These are phyloP conservation scores for Gymnobelideus leadbeateri DNA, from an alignment of 2,113 vertebrate genomes.

Conservation along the genomic window DNA sequence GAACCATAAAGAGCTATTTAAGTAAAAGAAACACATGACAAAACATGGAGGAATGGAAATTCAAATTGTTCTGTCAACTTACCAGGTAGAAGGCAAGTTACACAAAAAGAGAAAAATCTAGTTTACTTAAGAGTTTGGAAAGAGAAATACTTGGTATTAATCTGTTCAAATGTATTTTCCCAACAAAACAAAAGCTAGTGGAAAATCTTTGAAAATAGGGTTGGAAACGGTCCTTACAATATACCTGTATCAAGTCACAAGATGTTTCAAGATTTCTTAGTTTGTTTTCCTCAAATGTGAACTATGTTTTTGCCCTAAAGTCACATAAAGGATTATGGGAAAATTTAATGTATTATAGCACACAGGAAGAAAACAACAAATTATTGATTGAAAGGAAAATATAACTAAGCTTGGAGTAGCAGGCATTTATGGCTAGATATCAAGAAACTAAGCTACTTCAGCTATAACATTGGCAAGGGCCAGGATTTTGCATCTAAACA, in stretches of 20 bases:
- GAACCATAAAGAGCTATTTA: not conserved
- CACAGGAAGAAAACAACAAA: not conserved
- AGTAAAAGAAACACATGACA: not conserved
- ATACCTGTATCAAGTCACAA: not conserved
- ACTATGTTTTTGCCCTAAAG: not conserved
- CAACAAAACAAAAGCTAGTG: not conserved
- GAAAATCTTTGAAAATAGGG: not conserved
- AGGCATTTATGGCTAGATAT: constrained; percentile 55
- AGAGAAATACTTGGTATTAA: not conserved
- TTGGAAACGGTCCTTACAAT: not conserved
- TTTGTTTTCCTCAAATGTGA: not conserved
- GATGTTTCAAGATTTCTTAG: not conserved
- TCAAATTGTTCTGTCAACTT: not conserved
- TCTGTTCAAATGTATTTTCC: not conserved
- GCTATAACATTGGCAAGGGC: constrained; percentile 5
- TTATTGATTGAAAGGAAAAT: constrained; percentile 46
- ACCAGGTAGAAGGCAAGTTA: not conserved
- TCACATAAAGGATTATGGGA: not conserved
- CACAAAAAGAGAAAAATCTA: not conserved
- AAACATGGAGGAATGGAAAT: not conserved
- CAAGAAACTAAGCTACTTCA: constrained; percentile 32
- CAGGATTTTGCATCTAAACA: constrained; percentile 22
- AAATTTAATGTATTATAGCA: constrained; percentile 43
- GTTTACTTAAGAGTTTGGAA: not conserved
- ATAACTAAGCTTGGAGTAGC: not conserved